Evolutionary conservation across 2,888 invertebrate species (phyloP).

Genomic region (Ochropleura plecta): DNA sequence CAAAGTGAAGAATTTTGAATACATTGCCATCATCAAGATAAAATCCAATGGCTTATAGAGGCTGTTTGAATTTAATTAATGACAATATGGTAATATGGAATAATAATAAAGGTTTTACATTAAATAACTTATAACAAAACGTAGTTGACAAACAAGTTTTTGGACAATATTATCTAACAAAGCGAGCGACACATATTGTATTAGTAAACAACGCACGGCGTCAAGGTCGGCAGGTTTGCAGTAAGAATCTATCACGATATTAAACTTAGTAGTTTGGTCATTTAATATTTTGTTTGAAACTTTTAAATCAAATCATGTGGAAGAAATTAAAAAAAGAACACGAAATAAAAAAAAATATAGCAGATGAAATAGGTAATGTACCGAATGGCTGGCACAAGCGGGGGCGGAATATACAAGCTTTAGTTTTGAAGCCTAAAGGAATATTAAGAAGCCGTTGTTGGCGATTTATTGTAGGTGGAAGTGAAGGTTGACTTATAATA

Average conservation of each 20-base stretch:
- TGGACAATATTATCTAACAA: constrained; percentile 37
- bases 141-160: constrained; percentile 44
- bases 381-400: neutral
- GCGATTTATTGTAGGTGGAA: constrained; percentile 15
- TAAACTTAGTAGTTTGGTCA: constrained; percentile 22
- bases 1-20: constrained; percentile 14
- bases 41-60: constrained; percentile 8
- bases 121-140: constrained; percentile 27
- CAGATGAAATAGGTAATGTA: neutral
- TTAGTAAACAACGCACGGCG: constrained; percentile 51
- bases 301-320: neutral
- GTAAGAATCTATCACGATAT: constrained; percentile 44
- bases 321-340: neutral
- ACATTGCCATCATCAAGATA: constrained; percentile 14
- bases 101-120: constrained; percentile 22
- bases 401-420: neutral
- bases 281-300: constrained; percentile 33
- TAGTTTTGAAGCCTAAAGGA: neutral
- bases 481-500: constrained; percentile 13
- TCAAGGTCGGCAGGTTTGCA: constrained; percentile 54
- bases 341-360: neutral
- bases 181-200: constrained; percentile 23
- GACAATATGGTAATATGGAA: constrained; percentile 11
- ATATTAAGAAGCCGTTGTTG: constrained; percentile 31
- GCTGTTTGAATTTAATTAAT: constrained; percentile 24